Base-by-base conservation (phyloP, 1,140 invertebrate genomes). In the Hestina assimilis region DNA sequence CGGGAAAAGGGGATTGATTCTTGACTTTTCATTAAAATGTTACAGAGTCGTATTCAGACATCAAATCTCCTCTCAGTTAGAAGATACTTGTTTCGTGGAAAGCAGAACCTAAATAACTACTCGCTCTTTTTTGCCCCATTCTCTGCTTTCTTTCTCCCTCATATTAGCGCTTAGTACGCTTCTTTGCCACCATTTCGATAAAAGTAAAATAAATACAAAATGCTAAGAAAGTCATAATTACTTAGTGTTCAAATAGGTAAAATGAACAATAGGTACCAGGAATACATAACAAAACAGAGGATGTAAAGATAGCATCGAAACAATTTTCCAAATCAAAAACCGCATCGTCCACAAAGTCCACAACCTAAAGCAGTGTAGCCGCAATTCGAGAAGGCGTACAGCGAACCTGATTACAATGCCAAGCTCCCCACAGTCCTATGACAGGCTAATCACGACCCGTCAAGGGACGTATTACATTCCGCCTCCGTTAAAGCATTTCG, bases 391-490 rank as follows among this genome's bases (percentile, higher is more conserved):
- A 50, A 53, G 38, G 52, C 41, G 47, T 54, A 31, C 31, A 53
- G 23, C 46, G 47, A 66, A 61, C 48, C 55, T 63, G 65, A 72
- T 70, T 70, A 70, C 64, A 72, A 69, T 68, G 59, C 63, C 62
- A 61, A 50, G 60, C 58, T 63, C 63, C 63, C 66, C 33, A 38
- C 33, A 58, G 57, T 40, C 58, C 66, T 69, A 71, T 76, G 66
- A 74, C 74, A 72, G 71, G 59, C 66, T 74, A 74, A 74, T 77
- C 74, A 77, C 59, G 59, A 57, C 50, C 51, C 57, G 66, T 69
- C 68, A 67, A 59, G 62, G 56, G 62, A 71, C 65, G 65, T 63
- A 63, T 60, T 67, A 66, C 67, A 68, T 63, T 63, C 61, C 63
- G 61, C 64, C 68, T 68, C 62, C 55, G 42, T 70, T 56, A 57